Evolutionary conservation across 2,113 vertebrate genomes (phyloP).

Genomic region (Chlorocebus sabaeus): DNA sequence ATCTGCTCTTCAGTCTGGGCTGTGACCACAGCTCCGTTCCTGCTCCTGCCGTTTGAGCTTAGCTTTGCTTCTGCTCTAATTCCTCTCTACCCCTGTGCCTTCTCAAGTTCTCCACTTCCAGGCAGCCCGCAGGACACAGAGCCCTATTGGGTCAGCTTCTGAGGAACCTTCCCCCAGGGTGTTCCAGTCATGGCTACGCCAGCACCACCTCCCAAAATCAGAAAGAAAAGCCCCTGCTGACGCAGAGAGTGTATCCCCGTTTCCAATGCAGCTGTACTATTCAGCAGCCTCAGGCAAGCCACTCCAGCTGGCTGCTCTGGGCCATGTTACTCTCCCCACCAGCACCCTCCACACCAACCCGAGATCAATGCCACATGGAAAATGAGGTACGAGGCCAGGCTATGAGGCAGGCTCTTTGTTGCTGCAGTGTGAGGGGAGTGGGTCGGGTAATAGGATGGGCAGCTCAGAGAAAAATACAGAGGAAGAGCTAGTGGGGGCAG

Average conservation of each 20-base stretch:
- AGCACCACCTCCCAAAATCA: background rate
- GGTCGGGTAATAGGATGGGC: background rate
- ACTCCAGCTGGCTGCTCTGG: accelerated
- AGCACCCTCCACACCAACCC: background rate
- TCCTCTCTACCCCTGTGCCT: background rate
- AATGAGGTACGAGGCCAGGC: background rate
- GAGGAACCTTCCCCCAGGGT: background rate
- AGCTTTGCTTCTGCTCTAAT: background rate
- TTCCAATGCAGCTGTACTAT: background rate
- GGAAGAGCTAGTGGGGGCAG: background rate
- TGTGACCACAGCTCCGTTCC: too few relatives aligned
- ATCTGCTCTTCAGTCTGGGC: too few relatives aligned
- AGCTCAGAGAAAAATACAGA: too few relatives aligned
- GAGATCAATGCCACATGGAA: background rate
- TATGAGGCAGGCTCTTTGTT: background rate
- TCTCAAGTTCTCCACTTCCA: background rate
- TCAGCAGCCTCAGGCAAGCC: background rate
- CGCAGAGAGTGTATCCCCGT: background rate
- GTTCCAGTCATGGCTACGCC: background rate
- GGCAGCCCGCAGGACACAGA: background rate
- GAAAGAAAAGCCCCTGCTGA: background rate
- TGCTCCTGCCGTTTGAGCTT: background rate
- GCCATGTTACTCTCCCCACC: background rate
- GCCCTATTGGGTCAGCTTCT: background rate
- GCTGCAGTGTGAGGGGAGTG: background rate